Percentiles rank a stretch among this genome's conserved stretches.
Evolutionary conservation across 2,113 vertebrate species (phyloP).

Genomic region (Ceyx cyanopectus): DNA sequence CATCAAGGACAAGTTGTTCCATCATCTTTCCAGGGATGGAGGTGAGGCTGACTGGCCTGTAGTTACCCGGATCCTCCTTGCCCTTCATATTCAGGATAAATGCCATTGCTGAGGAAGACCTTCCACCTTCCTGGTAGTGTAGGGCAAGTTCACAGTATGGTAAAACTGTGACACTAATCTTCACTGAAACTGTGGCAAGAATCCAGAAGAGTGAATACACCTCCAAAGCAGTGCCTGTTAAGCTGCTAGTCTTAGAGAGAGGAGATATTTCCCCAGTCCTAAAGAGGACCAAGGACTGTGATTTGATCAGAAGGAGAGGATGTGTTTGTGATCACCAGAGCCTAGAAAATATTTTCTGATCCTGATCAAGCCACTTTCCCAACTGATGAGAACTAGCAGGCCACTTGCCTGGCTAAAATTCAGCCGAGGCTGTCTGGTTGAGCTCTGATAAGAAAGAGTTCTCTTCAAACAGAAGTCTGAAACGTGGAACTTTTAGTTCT

Average conservation of each 20-base stretch:
- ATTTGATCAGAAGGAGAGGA: not conserved
- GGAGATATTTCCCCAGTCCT: not conserved
- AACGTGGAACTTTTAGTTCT: not conserved
- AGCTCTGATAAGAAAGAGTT: not conserved
- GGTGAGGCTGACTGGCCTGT: too few relatives aligned
- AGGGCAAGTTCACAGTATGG: not conserved
- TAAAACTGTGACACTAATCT: not conserved
- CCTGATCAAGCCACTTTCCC: not conserved
- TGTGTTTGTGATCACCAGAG: not conserved
- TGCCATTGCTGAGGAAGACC: accelerated
- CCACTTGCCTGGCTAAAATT: not conserved
- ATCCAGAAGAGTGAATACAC: not conserved
- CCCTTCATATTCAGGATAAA: not conserved
- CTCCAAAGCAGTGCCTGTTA: not conserved
- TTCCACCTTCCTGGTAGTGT: not conserved
- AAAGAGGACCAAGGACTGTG: not conserved
- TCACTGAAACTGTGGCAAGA: not conserved
- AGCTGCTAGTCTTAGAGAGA: not conserved
- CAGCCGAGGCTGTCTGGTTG: not conserved
- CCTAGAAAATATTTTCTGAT: not conserved
- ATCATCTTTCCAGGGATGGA: too few relatives aligned
- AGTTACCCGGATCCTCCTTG: too few relatives aligned
- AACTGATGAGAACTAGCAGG: not conserved
- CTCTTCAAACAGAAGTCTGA: not conserved
- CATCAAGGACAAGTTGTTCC: too few relatives aligned